A percentile compares a stretch with the other conserved stretches of the same genome.
These are phyloP conservation scores for Cossypha dichroa DNA, from an alignment of 2,797 vertebrate species.

Conservation along the genomic window DNA sequence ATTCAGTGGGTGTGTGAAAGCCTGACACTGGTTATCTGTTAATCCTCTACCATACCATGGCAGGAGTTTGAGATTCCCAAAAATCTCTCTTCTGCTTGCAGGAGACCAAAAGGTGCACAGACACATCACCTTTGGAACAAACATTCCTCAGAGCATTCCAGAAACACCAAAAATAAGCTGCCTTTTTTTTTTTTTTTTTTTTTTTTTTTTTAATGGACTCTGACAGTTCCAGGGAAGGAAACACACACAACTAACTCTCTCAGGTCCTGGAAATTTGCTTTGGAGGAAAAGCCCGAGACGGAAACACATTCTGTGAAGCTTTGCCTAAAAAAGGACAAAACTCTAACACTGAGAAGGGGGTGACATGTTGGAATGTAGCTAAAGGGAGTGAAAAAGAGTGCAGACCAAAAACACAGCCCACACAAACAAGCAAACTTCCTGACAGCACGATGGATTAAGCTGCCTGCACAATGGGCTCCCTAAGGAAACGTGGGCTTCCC, in stretches of 20 bases:
- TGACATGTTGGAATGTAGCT: background rate
- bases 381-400: background rate
- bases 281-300: background rate
- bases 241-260: background rate
- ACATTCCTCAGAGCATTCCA: background rate
- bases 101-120: background rate
- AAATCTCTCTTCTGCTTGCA: background rate
- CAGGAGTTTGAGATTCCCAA: background rate
- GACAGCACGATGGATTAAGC: background rate
- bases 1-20: background rate
- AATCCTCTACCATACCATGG: background rate
- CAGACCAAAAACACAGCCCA: background rate
- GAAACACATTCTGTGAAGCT: background rate
- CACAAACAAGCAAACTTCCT: slow-evolving; percentile 26
- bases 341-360: background rate
- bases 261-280: background rate
- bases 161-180: background rate
- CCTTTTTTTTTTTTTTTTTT: background rate
- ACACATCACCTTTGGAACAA: background rate
- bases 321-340: slow-evolving; percentile 45
- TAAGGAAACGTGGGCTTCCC: background rate
- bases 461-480: background rate
- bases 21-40: background rate
- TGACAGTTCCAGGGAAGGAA: background rate
- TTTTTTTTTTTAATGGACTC: background rate